Evolutionary conservation across 2,797 vertebrate genomes (phyloP).

Genomic region (Pteronotus mesoamericanus): DNA sequence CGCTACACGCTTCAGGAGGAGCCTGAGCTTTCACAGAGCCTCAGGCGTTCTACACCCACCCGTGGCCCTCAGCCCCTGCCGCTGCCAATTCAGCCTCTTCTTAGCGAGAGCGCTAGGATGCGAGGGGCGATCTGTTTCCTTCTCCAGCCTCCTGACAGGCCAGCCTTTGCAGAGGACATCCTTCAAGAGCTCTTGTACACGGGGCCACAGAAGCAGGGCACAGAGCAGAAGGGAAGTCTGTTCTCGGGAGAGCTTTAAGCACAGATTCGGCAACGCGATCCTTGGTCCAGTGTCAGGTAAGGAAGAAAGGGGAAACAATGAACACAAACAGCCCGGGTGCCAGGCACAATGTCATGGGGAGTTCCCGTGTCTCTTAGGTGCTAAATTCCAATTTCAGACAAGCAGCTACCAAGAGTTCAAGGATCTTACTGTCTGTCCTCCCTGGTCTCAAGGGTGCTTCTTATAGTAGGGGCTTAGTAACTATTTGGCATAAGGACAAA

Average conservation of each 20-base stretch:
- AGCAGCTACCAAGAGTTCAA: not conserved
- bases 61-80: not conserved
- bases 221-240: not conserved
- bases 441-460: not conserved
- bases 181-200: not conserved
- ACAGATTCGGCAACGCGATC: not conserved
- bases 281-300: not conserved
- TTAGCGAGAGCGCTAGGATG: not conserved
- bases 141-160: not conserved
- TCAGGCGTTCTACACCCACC: not conserved
- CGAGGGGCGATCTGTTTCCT: not conserved
- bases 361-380: not conserved
- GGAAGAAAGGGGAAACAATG: not conserved
- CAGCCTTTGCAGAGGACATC: not conserved
- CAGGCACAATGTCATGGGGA: not conserved
- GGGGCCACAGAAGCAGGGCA: not conserved
- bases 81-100: not conserved
- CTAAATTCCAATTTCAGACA: not conserved
- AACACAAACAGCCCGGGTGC: not conserved
- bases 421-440: not conserved
- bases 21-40: not conserved
- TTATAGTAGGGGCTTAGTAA: not conserved
- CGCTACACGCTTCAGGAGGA: rapidly evolving
- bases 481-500: not conserved
- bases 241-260: not conserved